These are phyloP conservation scores for Psettodes erumei DNA, from an alignment of 2,113 vertebrate genomes.

Conservation along the genomic window DNA sequence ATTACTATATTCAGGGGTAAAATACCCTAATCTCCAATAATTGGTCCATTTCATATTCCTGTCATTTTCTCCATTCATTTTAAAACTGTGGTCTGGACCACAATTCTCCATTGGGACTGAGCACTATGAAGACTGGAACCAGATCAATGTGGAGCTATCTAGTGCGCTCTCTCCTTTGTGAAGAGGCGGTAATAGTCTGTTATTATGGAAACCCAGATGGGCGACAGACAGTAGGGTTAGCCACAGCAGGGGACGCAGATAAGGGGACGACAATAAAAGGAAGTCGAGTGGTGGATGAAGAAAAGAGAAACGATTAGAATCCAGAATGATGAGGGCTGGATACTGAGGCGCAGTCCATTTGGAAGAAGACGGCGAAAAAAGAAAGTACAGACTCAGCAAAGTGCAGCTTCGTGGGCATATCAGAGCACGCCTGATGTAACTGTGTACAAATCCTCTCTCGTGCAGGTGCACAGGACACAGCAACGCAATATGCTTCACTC, in stretches of 20 bases:
- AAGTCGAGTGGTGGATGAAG: slow-evolving; percentile 35
- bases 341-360: slow-evolving; percentile 6
- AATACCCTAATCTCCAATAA: slow-evolving; percentile 48
- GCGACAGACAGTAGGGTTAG: slow-evolving; percentile 45
- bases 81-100: slow-evolving; percentile 25
- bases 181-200: slow-evolving; percentile 53
- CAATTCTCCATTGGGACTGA: slow-evolving; percentile 37
- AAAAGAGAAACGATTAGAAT: slow-evolving; percentile 36
- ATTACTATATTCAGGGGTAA: slow-evolving; percentile 40
- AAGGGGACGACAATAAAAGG: slow-evolving; percentile 41
- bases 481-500: not conserved
- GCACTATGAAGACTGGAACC: slow-evolving; percentile 52
- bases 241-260: slow-evolving; percentile 48
- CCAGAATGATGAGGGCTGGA: slow-evolving; percentile 22
- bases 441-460: not conserved
- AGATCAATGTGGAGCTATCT: slow-evolving; percentile 68
- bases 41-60: slow-evolving; percentile 35
- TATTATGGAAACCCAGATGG: slow-evolving; percentile 69
- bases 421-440: not conserved
- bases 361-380: slow-evolving; percentile 16
- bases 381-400: slow-evolving; percentile 14
- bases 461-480: not conserved
- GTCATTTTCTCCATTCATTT: slow-evolving; percentile 39
- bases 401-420: not conserved
- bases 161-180: slow-evolving; percentile 34